Evolutionary conservation across 2,113 vertebrate genomes (phyloP), one percentile per base, ranked within the genome.

Genomic region (Loxodonta africana): DNA sequence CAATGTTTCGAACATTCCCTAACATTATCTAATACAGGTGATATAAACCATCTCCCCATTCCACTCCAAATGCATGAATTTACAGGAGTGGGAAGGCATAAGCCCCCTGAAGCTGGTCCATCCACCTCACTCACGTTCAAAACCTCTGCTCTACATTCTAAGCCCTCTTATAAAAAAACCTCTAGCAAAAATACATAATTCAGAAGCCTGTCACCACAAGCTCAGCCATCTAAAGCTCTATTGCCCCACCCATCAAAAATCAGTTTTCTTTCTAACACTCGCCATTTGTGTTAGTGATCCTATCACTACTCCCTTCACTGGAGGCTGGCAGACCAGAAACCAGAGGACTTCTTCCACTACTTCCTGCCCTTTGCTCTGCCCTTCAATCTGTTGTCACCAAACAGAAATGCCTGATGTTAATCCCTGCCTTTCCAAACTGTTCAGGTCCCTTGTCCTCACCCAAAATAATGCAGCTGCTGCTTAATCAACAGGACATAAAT

Each of bases 21-120:
- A 51, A 74, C 8, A 18, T n/a, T 63, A 83, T 20, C 60, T 44
- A 57, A 23, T 37, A 74, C 73, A 53, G 26, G n/a, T 25, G 37
- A 37, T 30, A 93, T 48, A 95, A 90, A 90, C 6, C 81, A 80
- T 76, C 88, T 94, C 33, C 25, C 63, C 37, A 91, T 33, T 9
- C 28, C 53, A 67, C 44, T 46, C 46, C 41, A 83, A 88, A 84
- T 20, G 85, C 30, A 69, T 26, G 81, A 87, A 69, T 71, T 80
- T 67, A 76, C 33, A 63, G 15, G 48, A 30, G 12, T 81, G 11
- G 14, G 20, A 5, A 90, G 46, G 63, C 33, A 63, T 65, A 88
- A 88, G 46, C 25, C 12, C 57, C 25, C 30, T 83, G 23, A n/a
- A 88, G 53, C 30, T 63, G 20, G 46, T 81, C 65, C 33, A 82